These are phyloP conservation scores for Phyllostomus discolor DNA, from an alignment of 2,113 vertebrate species.

Conservation along the genomic window DNA sequence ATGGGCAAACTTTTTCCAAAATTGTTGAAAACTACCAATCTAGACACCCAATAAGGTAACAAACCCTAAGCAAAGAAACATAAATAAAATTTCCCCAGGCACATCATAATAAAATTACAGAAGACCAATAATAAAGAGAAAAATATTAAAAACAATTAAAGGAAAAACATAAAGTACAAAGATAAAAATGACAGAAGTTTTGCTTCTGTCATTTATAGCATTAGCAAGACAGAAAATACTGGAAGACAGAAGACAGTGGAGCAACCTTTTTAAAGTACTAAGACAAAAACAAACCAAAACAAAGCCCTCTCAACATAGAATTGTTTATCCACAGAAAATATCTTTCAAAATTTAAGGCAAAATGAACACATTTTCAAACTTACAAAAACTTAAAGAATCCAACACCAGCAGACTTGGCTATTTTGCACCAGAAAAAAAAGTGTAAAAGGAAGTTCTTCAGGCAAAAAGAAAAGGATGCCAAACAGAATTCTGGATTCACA, in stretches of 20 bases:
- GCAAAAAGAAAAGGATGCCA: not conserved
- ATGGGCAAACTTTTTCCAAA: not conserved
- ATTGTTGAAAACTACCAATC: not conserved
- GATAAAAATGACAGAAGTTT: not conserved
- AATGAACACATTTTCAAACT: not conserved
- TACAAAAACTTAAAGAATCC: not conserved
- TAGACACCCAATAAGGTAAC: not conserved
- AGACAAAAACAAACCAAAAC: not conserved
- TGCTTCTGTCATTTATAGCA: not conserved
- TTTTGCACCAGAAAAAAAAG: not conserved
- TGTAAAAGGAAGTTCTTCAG: not conserved
- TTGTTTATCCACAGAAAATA: not conserved
- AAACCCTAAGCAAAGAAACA: not conserved
- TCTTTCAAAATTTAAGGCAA: not conserved
- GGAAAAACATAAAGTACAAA: not conserved
- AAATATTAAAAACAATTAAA: not conserved
- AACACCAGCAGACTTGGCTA: not conserved
- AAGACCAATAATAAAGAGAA: not conserved
- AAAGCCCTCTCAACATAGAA: not conserved
- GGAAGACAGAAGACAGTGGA: not conserved
- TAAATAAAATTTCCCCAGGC: not conserved
- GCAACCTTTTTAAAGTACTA: not conserved
- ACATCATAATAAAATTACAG: not conserved
- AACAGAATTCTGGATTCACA: not conserved
- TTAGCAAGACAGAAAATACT: not conserved